Conservation (phyloP, 2,888 invertebrate genomes). For the Volucella bombylans region DNA sequence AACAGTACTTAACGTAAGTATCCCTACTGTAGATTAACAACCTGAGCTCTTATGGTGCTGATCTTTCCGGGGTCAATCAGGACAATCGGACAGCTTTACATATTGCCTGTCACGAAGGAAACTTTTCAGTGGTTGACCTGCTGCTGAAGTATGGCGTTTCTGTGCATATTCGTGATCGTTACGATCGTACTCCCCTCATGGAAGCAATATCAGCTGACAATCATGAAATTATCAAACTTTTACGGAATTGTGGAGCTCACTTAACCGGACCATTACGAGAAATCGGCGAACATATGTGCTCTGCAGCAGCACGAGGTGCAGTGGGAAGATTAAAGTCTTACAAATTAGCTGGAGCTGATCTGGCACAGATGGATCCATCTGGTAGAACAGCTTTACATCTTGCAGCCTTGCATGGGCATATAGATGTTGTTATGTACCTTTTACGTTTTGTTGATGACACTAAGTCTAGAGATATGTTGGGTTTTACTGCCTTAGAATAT, state of each 20-base stretch:
- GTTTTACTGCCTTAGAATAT: slow-evolving; percentile 84
- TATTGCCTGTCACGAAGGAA: slow-evolving; percentile 89
- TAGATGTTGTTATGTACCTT: slow-evolving; percentile 83
- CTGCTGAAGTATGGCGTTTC: slow-evolving; percentile 91
- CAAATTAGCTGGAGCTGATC: slow-evolving; percentile 87
- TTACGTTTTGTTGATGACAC: slow-evolving; percentile 83
- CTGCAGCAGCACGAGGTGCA: slow-evolving; percentile 86
- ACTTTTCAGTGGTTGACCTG: slow-evolving; percentile 87
- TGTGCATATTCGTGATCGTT: slow-evolving; percentile 89
- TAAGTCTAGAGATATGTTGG: slow-evolving; percentile 83
- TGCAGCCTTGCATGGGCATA: slow-evolving; percentile 85
- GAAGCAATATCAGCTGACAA: slow-evolving; percentile 88
- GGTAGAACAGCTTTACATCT: slow-evolving; percentile 88
- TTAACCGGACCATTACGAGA: slow-evolving; percentile 84
- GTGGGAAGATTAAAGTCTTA: slow-evolving; percentile 85
- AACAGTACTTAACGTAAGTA: not conserved
- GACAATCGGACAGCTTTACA: slow-evolving; percentile 92
- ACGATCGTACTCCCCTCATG: slow-evolving; percentile 87
- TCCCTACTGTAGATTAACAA: slow-evolving; percentile 77
- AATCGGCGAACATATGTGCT: slow-evolving; percentile 87
- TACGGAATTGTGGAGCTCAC: slow-evolving; percentile 90
- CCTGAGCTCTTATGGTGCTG: slow-evolving; percentile 85
- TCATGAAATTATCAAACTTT: slow-evolving; percentile 85
- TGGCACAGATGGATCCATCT: slow-evolving; percentile 85
- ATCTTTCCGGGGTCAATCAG: slow-evolving; percentile 88